phyloP scores from a whole-genome alignment of 2,113 vertebrate genomes.

The Tragelaphus imberbis region DNA sequence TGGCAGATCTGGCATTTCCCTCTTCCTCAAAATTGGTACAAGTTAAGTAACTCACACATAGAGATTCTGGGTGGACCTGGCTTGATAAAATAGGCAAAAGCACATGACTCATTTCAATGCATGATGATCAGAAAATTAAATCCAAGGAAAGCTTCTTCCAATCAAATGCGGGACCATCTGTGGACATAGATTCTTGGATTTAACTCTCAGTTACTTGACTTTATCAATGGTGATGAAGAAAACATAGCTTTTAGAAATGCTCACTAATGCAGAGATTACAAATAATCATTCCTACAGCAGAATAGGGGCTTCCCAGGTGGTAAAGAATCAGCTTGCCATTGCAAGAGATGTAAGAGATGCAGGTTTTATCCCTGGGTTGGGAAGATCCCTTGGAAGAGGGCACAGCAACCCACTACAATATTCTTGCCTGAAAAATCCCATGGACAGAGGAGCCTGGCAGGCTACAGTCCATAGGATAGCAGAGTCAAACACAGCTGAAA shows the following conservation, averaged over 20 bases:
- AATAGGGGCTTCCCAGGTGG: neutral
- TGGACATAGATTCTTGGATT: neutral
- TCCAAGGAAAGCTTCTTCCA: neutral
- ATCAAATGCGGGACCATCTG: neutral
- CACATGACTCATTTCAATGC: neutral
- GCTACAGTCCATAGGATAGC: neutral
- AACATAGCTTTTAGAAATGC: neutral
- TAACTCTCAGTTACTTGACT: neutral
- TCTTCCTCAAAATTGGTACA: neutral
- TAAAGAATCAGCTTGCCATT: neutral
- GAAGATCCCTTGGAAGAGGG: neutral
- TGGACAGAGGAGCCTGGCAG: neutral
- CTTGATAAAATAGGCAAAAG: neutral
- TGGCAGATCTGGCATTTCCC: neutral
- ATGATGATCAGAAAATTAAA: neutral
- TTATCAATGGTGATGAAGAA: neutral
- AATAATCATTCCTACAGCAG: neutral
- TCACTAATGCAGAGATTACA: neutral
- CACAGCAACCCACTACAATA: neutral
- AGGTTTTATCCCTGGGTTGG: neutral
- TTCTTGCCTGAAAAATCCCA: neutral
- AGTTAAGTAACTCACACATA: neutral
- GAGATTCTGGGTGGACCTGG: neutral
- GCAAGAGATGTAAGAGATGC: neutral
- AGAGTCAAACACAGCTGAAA: neutral